These are phyloP conservation scores for Drosophila villosipedis DNA, from an alignment of 2,888 invertebrate species.

Conservation along the genomic window DNA sequence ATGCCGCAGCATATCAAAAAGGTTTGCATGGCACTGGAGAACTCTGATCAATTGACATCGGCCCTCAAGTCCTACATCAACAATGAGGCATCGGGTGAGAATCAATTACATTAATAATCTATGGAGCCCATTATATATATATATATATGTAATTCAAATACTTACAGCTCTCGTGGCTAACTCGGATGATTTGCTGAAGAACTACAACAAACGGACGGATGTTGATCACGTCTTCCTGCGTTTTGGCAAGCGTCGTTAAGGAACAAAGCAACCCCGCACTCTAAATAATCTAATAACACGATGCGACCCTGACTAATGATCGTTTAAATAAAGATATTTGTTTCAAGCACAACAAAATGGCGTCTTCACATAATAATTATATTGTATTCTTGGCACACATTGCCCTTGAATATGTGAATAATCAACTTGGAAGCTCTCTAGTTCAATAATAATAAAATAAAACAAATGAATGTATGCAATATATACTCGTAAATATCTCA, in stretches of 20 bases:
- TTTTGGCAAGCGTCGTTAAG: conserved; percentile 92
- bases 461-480: conserved; percentile 49
- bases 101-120: background rate
- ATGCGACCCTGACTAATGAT: conserved; percentile 50
- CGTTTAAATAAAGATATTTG: conserved; percentile 41
- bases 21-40: conserved; percentile 87
- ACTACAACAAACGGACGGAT: conserved; percentile 93
- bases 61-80: conserved; percentile 84
- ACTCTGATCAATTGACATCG: conserved; percentile 83
- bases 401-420: conserved; percentile 49
- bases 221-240: conserved; percentile 96
- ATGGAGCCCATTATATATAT: background rate
- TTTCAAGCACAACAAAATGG: conserved; percentile 52
- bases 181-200: conserved; percentile 83
- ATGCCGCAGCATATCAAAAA: conserved; percentile 87
- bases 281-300: conserved; percentile 19
- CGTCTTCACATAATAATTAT: conserved; percentile 49
- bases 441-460: conserved; percentile 59
- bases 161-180: conserved; percentile 82
- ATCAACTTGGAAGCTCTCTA: conserved; percentile 76
- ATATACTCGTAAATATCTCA: conserved; percentile 32
- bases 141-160: background rate
- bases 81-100: conserved; percentile 84
- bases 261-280: background rate
- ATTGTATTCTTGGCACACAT: conserved; percentile 52